Evolutionary conservation across 2,797 vertebrate species (phyloP), one percentile per base, ranked within the genome.

Genomic region (Momotus momota): DNA sequence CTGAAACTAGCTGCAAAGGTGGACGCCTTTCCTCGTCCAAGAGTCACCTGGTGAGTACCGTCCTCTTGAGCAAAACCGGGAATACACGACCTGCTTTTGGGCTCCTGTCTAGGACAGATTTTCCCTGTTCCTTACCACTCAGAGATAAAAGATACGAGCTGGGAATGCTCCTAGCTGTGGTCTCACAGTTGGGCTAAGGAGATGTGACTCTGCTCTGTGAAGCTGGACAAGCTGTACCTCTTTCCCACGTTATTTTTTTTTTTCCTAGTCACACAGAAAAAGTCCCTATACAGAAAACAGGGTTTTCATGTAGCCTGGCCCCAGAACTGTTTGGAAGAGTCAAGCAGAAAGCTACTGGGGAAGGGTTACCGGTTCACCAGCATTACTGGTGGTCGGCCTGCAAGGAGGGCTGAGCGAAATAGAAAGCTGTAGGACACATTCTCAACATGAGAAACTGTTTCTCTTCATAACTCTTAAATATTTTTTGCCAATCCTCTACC

Each of bases 1-100:
- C 20, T 98, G 77, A 97, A 98, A 54, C 97, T 99, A 84, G 97
- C 97, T 14, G 98, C 98, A 26, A 98, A 94, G 81, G 98, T 99
- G 92, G 97, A 97, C 0, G 99, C 98, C 69, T 94, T 99, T 35
- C 99, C 99, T n/a, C 69, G 11, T 6, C 97, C 98, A 14, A 97
- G 18, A 7, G 66, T 98, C 51, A 79, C 73, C 84, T 99, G 99
- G 99, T 99, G 97, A 97, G 97, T 93, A 54, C 7, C 35, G 18
- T 8, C 46, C 31, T 8, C 35, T 48, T 7, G 11, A 22, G 62
- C 38, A 7, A 5, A 26, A 64, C 12, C 60, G 57, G 49, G 19
- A 40, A 6, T 1, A 14, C 1, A 0, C 1, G 5, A 43, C 29
- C n/a, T 66, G 29, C 40, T 40, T 4, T 2, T 8, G 57, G 52